These are phyloP conservation scores for Zaprionus bogoriensis DNA, from an alignment of 2,888 invertebrate genomes.

Conservation along the genomic window DNA sequence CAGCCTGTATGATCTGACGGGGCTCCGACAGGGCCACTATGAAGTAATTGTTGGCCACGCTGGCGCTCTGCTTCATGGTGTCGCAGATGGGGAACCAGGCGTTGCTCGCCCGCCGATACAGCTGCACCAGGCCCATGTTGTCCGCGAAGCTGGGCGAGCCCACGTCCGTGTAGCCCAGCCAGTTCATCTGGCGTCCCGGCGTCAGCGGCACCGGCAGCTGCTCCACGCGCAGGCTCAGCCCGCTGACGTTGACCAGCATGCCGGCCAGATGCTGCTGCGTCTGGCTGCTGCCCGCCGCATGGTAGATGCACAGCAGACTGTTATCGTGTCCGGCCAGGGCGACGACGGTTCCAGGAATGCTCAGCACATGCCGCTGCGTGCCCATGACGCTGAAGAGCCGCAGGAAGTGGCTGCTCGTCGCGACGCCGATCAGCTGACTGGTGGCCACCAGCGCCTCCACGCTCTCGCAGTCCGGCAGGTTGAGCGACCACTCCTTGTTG, in stretches of 20 bases:
- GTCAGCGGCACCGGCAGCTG: conserved; percentile 87
- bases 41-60: conserved; percentile 89
- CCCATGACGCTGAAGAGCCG: conserved; percentile 94
- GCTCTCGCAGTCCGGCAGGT: conserved; percentile 91
- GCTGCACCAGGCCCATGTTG: conserved; percentile 88
- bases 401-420: conserved; percentile 89
- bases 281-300: conserved; percentile 84
- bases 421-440: conserved; percentile 89
- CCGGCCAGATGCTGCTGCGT: conserved; percentile 85
- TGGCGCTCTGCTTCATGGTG: conserved; percentile 87
- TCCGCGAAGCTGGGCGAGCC: conserved; percentile 92
- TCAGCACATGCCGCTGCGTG: conserved; percentile 90
- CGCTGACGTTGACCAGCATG: conserved; percentile 84
- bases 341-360: conserved; percentile 89
- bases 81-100: conserved; percentile 93
- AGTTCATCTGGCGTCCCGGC: conserved; percentile 86
- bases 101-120: conserved; percentile 87
- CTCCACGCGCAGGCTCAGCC: conserved; percentile 83
- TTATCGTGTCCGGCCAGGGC: conserved; percentile 86
- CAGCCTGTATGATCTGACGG: conserved; percentile 90
- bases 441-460: conserved; percentile 88
- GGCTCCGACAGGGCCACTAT: conserved; percentile 91
- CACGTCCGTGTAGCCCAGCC: conserved; percentile 92
- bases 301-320: conserved; percentile 87
- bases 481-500: conserved; percentile 93